These are phyloP conservation scores for Eufriesea mexicana DNA, from an alignment of 1,140 invertebrate genomes.

Conservation along the genomic window DNA sequence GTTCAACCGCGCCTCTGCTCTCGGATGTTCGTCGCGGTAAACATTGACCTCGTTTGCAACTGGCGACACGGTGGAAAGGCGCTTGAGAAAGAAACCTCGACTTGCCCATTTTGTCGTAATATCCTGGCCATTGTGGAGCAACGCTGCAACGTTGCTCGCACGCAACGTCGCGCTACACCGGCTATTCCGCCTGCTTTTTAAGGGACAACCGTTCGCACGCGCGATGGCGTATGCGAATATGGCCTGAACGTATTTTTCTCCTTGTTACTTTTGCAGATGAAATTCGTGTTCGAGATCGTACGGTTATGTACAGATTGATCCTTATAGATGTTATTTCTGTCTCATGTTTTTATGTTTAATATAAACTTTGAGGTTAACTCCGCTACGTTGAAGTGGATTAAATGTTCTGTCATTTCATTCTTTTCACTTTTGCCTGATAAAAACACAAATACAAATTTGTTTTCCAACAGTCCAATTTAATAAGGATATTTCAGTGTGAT, in stretches of 20 bases:
- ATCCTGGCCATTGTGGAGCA: conserved; percentile 46
- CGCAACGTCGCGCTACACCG: conserved; percentile 7
- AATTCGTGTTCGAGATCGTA: neutral
- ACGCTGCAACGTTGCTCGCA: conserved; percentile 22
- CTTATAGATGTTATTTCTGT: neutral
- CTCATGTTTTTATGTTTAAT: neutral
- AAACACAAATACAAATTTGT: too few species aligned
- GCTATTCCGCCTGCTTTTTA: conserved; percentile 11
- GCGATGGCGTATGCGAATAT: neutral
- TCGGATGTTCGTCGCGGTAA: conserved; percentile 32
- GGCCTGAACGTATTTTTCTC: neutral
- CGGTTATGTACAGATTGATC: neutral
- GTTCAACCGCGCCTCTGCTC: conserved; percentile 1
- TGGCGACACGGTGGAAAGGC: conserved; percentile 45
- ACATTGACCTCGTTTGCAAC: conserved; percentile 51
- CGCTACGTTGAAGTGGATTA: too few species aligned
- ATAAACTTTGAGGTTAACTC: too few species aligned
- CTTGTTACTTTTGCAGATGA: neutral
- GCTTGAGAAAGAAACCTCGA: conserved; percentile 48
- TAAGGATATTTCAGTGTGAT: too few species aligned
- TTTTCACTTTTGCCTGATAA: too few species aligned
- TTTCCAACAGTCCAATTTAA: too few species aligned
- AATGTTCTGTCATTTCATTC: too few species aligned
- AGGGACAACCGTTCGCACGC: neutral
- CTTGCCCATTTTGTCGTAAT: conserved; percentile 45